Conservation (phyloP, 2,113 vertebrate species). For the Cranoglanis bouderius region DNA sequence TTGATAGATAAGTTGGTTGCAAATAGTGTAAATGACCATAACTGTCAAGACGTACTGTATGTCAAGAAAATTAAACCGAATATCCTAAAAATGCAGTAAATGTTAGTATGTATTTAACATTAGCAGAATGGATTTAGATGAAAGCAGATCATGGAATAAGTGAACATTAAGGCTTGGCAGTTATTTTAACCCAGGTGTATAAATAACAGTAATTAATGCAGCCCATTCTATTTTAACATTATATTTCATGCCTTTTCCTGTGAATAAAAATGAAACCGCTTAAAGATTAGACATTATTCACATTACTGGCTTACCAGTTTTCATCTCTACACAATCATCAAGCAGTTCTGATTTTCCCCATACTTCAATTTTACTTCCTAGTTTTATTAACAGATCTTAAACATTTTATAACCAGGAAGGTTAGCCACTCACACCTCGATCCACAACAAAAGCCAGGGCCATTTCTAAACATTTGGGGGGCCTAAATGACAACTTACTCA, state of each 20-base stretch:
- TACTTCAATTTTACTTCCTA: not conserved
- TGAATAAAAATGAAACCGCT: not conserved
- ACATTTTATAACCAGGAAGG: not conserved
- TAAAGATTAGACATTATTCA: not conserved
- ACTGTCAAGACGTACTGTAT: not conserved
- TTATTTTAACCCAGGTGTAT: not conserved
- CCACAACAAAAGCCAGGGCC: not conserved
- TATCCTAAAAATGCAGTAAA: not conserved
- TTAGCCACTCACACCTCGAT: not conserved
- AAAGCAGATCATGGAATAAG: not conserved
- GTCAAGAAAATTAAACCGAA: not conserved
- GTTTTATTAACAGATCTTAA: not conserved
- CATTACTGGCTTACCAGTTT: not conserved
- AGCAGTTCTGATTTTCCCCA: not conserved
- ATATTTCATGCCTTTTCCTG: not conserved
- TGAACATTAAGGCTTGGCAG: not conserved
- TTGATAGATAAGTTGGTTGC: not conserved
- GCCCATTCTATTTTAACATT: not conserved
- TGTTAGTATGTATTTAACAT: not conserved
- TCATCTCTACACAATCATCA: not conserved
- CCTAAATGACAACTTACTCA: not conserved
- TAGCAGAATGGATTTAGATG: not conserved
- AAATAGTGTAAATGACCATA: not conserved
- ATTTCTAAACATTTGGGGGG: too few relatives aligned
- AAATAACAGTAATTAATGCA: not conserved